A percentile compares a stretch with the other conserved stretches of the same genome.
These are phyloP conservation scores for Caligus rogercresseyi DNA, from an alignment of 1,140 invertebrate species.

Conservation along the genomic window DNA sequence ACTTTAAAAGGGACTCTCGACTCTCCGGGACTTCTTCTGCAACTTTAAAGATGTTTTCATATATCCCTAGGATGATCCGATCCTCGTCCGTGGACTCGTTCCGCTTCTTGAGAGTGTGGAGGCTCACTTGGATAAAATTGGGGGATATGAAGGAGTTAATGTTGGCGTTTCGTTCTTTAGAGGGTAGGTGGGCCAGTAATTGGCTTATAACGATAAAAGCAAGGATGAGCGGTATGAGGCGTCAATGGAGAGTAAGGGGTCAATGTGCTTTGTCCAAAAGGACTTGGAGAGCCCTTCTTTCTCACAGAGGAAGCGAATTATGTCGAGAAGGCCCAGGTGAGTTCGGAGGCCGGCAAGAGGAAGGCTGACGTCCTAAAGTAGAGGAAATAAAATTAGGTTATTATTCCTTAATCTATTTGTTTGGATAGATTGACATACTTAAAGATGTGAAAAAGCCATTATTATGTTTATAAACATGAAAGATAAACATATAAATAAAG, in stretches of 20 bases:
- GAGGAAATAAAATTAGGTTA: not conserved
- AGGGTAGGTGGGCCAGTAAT: not conserved
- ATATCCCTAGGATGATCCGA: conserved; percentile 32
- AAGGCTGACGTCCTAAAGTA: not conserved
- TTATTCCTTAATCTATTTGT: too few relatives aligned
- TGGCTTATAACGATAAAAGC: not conserved
- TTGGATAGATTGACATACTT: too few relatives aligned
- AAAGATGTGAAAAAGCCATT: too few relatives aligned
- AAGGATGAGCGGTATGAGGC: not conserved
- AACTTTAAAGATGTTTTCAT: conserved; percentile 34
- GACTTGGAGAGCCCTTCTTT: not conserved
- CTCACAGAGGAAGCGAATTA: not conserved
- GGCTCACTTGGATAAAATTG: not conserved
- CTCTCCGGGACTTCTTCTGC: conserved; percentile 33
- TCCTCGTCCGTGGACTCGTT: not conserved
- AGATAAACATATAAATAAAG: too few relatives aligned
- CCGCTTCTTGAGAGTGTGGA: not conserved
- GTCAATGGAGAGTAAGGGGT: not conserved
- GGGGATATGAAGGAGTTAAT: not conserved
- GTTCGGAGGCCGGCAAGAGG: not conserved
- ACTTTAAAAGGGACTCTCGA: conserved; percentile 39
- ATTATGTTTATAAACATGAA: too few relatives aligned
- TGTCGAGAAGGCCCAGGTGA: not conserved
- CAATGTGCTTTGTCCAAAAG: not conserved
- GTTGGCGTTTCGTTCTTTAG: not conserved